Conservation (phyloP, 2,113 vertebrate genomes). For the Perognathus longimembris region DNA sequence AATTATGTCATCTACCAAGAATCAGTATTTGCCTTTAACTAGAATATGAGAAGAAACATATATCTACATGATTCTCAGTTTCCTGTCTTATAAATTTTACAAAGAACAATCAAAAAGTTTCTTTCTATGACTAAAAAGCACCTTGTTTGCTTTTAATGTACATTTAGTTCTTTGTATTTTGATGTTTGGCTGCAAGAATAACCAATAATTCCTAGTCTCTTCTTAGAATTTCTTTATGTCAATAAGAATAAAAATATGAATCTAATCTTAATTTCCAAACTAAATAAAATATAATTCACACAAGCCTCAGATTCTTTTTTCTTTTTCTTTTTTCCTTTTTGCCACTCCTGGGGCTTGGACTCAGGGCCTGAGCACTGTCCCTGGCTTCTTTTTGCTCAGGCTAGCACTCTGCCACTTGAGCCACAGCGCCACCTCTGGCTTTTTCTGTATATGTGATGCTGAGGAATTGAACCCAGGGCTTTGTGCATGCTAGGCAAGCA, state of each 20-base stretch:
- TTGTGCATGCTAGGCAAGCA: too few relatives aligned
- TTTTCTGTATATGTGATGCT: too few relatives aligned
- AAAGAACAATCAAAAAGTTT: background rate
- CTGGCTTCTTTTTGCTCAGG: too few relatives aligned
- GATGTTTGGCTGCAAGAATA: background rate
- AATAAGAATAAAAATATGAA: background rate
- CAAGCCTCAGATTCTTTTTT: background rate
- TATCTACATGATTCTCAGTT: background rate
- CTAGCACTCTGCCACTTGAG: too few relatives aligned
- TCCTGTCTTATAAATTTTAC: background rate
- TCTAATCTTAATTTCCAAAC: background rate
- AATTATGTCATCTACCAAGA: background rate
- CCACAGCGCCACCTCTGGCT: too few relatives aligned
- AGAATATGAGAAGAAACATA: conserved; percentile 4
- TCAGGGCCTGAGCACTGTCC: too few relatives aligned
- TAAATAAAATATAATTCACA: conserved; percentile 25
- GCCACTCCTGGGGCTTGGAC: too few relatives aligned
- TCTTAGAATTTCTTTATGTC: background rate
- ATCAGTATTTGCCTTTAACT: background rate
- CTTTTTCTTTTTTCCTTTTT: too few relatives aligned
- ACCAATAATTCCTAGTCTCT: conserved; percentile 15
- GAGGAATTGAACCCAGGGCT: too few relatives aligned
- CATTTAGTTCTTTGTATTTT: background rate
- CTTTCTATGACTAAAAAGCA: conserved; percentile 13
- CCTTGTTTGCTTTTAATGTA: background rate